Percentiles rank a stretch among this genome's conserved stretches.
Conservation (phyloP, 1,140 invertebrate species). For the Anadara kagoshimensis region DNA sequence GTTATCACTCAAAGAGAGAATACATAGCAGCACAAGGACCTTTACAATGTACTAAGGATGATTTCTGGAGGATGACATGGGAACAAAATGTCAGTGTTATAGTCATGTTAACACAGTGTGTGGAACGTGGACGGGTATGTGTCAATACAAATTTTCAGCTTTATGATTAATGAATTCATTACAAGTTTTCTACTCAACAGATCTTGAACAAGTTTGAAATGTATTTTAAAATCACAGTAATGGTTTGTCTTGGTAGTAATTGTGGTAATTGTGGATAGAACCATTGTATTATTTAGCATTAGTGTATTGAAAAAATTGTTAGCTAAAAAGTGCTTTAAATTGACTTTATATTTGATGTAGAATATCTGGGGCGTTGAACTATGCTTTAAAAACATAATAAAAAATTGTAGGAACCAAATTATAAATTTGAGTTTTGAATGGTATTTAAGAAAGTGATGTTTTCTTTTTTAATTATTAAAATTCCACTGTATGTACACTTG, state of each 20-base stretch:
- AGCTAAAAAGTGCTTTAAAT: too few relatives aligned
- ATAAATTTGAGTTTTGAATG: not conserved
- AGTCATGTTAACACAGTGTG: constrained; percentile 97
- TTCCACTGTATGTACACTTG: not conserved
- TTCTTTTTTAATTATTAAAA: not conserved
- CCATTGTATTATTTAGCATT: not conserved
- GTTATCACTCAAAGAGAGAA: constrained; percentile 91
- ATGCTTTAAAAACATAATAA: not conserved
- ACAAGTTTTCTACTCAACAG: not conserved
- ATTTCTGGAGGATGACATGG: constrained; percentile 99
- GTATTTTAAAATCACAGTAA: not conserved
- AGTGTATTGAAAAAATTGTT: not conserved
- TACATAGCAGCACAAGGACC: constrained; percentile 99
- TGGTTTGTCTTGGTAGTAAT: not conserved
- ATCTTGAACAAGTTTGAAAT: not conserved
- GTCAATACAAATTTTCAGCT: not conserved
- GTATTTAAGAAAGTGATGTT: not conserved
- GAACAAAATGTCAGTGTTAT: constrained; percentile 98
- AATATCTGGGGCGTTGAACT: not conserved
- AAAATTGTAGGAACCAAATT: not conserved
- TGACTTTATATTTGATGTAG: too few relatives aligned
- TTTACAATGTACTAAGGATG: constrained; percentile 93
- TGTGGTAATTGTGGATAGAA: not conserved
- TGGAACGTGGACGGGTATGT: constrained; percentile 91
- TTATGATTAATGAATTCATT: not conserved